Conservation (phyloP, 2,888 invertebrate species). For the Masnerella sp. region DNA sequence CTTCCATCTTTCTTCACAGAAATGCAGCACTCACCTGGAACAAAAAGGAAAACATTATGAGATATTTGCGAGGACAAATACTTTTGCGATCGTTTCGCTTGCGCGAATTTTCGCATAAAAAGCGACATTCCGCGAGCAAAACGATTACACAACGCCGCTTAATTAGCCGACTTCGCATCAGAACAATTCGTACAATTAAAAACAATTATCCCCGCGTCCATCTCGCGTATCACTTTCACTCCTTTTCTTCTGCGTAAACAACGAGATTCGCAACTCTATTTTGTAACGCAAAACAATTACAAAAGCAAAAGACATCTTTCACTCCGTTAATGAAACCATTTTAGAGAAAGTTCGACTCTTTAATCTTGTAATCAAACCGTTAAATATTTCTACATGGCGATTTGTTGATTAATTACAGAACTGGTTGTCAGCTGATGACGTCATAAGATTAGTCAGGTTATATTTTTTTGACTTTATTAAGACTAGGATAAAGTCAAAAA, state of each 20-base stretch:
- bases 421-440: no score
- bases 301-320: conserved; percentile 4
- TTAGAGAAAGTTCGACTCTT: conserved; percentile 14
- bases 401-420: no score
- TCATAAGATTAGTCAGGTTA: no score
- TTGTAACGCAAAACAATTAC: conserved; percentile 22
- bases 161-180: conserved; percentile 30
- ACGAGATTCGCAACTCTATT: conserved; percentile 4
- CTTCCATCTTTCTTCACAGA: no score
- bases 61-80: no score
- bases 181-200: conserved; percentile 36
- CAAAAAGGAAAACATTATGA: background rate
- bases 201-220: conserved; percentile 33
- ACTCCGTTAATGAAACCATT: background rate
- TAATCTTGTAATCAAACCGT: background rate
- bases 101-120: conserved; percentile 3
- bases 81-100: no score
- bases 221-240: conserved; percentile 35
- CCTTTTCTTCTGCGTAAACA: conserved; percentile 13
- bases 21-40: conserved; percentile 9
- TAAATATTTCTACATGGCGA: background rate
- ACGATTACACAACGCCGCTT: conserved; percentile 21
- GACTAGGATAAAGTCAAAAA: no score
- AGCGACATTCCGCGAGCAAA: background rate
- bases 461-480: no score